Percentiles rank a stretch among this genome's conserved stretches.
Evolutionary conservation across 2,888 invertebrate species (phyloP).

Genomic region (Dioctria rufipes): DNA sequence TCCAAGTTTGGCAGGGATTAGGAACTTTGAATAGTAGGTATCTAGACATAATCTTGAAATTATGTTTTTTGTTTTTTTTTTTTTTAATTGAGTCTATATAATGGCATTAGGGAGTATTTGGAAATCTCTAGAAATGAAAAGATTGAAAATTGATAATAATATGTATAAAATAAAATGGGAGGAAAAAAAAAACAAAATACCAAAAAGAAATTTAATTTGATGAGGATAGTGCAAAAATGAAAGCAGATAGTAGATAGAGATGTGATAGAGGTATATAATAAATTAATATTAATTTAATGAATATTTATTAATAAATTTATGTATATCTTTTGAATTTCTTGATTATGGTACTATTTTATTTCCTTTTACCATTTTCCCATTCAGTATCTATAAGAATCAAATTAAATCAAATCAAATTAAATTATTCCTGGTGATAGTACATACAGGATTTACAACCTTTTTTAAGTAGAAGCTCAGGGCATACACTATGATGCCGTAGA

Average conservation of each 20-base stretch:
- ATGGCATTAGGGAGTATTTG: neutral
- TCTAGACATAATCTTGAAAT: constrained; percentile 15
- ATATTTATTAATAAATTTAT: no score
- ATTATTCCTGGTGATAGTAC: no score
- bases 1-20: constrained; percentile 34
- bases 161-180: neutral
- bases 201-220: constrained; percentile 17
- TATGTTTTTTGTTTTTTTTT: constrained; percentile 9
- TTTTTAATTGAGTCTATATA: no score
- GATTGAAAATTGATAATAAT: neutral
- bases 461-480: no score
- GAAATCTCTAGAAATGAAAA: constrained; percentile 6
- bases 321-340: no score
- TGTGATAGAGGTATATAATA: neutral
- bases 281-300: no score
- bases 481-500: no score
- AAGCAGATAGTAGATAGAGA: constrained; percentile 4
- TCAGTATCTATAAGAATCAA: no score
- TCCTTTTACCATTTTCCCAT: no score
- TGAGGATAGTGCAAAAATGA: constrained; percentile 33
- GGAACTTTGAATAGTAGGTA: constrained; percentile 17
- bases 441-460: no score
- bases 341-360: no score
- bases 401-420: no score
- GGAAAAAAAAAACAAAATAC: neutral